Evolutionary conservation across 2,113 vertebrate species (phyloP), one percentile per base, ranked within the genome.

Genomic region (Catharus fuscescens): DNA sequence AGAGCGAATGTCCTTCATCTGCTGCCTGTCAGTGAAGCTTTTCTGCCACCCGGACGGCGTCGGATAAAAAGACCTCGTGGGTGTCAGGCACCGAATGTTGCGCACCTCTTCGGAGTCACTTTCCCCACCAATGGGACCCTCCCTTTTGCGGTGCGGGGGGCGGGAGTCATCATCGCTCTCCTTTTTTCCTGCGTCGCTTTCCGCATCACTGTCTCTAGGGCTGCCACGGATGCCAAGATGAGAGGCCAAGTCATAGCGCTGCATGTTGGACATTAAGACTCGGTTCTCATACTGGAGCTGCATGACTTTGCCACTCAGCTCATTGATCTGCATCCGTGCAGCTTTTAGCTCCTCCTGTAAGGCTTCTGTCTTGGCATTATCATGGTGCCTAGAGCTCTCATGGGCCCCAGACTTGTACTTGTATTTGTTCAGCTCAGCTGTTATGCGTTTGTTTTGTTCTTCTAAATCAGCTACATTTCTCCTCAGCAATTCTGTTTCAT

Each of bases 251-350:
- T 99, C 99, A 5, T 99, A 99, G 96, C 99, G 99, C 94, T 99
- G 99, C 99, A 99, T 99, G 98, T 99, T 99, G 96, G 99, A 99
- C 97, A 99, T 99, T 28, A 99, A 97, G 84, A 99, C 99, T 9
- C 99, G 98, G 97, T 99, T 99, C 98, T 99, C 99, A 8, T 99
- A 99, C 97, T 99, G 99, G 53, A 99, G 98, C 94, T 99, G 99
- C 99, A 99, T 99, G 80, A 99, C 99, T 97, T 99, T 99, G 72
- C 99, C 99, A 6, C 99, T 99, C 96, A 99, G 98, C 93, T 99
- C 99, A 8, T 99, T 99, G 97, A 99, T 98, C 96, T 99, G 99
- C 96, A 99, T 98, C 42, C 99, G 98, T 0, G 99, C 99, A 3
- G 98, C 98, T 97, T 99, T 99, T 29, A 99, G 98, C 96, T 99